Evolutionary conservation across 2,113 vertebrate species (phyloP).

Genomic region (Indicator indicator): DNA sequence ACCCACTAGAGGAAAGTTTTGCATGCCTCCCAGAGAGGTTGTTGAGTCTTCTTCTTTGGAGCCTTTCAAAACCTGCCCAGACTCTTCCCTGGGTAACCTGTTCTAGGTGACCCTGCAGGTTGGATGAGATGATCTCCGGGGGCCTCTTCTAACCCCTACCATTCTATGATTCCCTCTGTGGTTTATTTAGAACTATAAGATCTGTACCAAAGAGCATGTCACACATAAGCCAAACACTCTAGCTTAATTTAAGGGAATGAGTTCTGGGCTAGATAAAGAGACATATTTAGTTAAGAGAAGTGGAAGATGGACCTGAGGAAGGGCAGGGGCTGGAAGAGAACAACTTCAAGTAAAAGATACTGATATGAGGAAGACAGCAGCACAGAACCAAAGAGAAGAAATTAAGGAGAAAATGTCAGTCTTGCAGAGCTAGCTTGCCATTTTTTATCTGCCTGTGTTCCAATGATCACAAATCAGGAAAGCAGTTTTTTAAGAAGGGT

Average conservation of each 20-base stretch:
- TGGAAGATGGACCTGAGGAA: not conserved
- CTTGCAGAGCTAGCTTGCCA: fast-evolving
- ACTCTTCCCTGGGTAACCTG: no score
- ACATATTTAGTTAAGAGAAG: not conserved
- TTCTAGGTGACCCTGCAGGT: no score
- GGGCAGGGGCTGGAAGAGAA: not conserved
- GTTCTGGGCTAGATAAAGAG: not conserved
- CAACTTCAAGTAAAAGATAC: not conserved
- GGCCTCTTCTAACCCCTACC: no score
- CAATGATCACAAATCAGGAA: not conserved
- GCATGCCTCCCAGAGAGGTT: no score
- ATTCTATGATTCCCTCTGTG: not conserved
- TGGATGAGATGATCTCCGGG: no score
- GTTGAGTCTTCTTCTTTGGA: no score
- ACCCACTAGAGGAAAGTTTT: not conserved
- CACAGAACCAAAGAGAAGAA: not conserved
- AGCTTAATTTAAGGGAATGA: not conserved
- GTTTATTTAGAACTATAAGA: not conserved
- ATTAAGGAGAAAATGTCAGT: not conserved
- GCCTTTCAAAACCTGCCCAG: no score
- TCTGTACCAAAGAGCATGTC: not conserved
- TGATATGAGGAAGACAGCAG: not conserved
- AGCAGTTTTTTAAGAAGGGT: not conserved
- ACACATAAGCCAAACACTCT: not conserved
- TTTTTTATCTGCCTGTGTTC: not conserved